A percentile compares a stretch with the other conserved stretches of the same genome.
These are phyloP conservation scores for Drosophila ananassae DNA, from an alignment of 1,140 invertebrate genomes.

Conservation along the genomic window DNA sequence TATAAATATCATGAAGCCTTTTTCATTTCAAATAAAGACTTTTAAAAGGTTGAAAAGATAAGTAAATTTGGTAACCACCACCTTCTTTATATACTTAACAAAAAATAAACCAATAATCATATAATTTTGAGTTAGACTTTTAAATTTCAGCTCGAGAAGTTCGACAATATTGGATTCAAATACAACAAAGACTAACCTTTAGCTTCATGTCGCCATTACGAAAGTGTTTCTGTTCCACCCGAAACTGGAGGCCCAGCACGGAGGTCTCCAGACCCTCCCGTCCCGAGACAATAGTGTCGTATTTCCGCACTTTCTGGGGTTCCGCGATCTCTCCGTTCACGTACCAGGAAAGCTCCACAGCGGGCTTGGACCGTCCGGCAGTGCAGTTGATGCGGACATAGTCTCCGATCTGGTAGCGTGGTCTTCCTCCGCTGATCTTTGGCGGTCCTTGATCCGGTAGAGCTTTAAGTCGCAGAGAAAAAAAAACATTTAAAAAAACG, in stretches of 20 bases:
- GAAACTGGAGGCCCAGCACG: conserved; percentile 88
- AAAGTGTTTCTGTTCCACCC: conserved; percentile 87
- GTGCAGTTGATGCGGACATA: conserved; percentile 89
- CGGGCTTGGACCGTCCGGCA: conserved; percentile 88
- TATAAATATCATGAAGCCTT: too few relatives aligned
- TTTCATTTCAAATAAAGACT: too few relatives aligned
- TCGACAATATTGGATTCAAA: neutral
- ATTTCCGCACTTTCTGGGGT: conserved; percentile 84
- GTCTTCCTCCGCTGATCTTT: conserved; percentile 87
- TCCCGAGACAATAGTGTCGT: conserved; percentile 85
- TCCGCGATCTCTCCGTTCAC: conserved; percentile 89
- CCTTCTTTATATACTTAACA: too few relatives aligned
- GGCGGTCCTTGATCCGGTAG: conserved; percentile 88
- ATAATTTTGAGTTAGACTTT: neutral
- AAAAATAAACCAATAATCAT: too few relatives aligned
- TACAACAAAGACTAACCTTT: conserved; percentile 82
- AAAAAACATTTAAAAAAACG: conserved; percentile 30
- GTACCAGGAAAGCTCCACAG: conserved; percentile 89
- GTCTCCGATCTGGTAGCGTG: conserved; percentile 88
- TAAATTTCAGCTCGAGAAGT: conserved; percentile 4
- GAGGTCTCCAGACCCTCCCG: conserved; percentile 87
- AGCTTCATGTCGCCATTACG: conserved; percentile 89
- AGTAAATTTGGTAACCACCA: too few relatives aligned
- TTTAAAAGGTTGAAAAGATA: too few relatives aligned
- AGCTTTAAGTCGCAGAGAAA: conserved; percentile 84